Percentiles rank a stretch among this genome's conserved stretches.
Evolutionary conservation across 1,140 invertebrate genomes (phyloP).

Genomic region (Ceratosolen solmsi): DNA sequence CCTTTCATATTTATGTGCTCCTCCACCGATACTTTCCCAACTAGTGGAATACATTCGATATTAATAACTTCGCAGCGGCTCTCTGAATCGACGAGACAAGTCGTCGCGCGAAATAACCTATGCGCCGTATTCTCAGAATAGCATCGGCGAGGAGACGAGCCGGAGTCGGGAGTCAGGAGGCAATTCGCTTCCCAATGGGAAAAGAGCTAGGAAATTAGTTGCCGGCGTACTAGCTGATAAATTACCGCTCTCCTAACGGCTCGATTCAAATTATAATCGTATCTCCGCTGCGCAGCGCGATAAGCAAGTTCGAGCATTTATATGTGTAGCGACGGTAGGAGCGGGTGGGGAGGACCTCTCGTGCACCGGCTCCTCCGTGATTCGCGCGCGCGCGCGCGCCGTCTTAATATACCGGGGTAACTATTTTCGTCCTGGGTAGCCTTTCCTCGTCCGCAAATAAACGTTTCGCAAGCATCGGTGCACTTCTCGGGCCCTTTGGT

Average conservation of each 20-base stretch:
- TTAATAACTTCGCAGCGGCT: not conserved
- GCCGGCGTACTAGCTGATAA: not conserved
- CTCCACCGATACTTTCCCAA: not conserved
- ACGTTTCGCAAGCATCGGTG: not conserved
- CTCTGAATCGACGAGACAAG: too few species aligned
- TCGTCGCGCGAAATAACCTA: not conserved
- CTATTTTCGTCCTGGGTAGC: not conserved
- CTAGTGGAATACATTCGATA: not conserved
- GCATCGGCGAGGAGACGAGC: too few species aligned
- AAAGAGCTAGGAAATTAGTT: not conserved
- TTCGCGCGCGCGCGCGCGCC: not conserved
- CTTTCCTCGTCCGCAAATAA: constrained; percentile 33
- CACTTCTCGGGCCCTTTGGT: not conserved
- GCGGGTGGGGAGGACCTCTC: too few species aligned
- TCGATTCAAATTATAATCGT: too few species aligned
- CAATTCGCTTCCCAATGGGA: not conserved
- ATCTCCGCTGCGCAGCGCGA: too few species aligned
- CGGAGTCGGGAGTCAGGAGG: too few species aligned
- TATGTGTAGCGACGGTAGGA: too few species aligned
- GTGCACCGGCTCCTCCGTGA: too few species aligned
- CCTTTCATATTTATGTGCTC: too few species aligned
- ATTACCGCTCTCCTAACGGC: constrained; percentile 5
- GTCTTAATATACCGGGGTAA: not conserved
- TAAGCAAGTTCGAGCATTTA: too few species aligned
- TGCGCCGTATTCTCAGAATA: not conserved